Conservation (phyloP, 2,797 vertebrate genomes). For the Varecia variegata region DNA sequence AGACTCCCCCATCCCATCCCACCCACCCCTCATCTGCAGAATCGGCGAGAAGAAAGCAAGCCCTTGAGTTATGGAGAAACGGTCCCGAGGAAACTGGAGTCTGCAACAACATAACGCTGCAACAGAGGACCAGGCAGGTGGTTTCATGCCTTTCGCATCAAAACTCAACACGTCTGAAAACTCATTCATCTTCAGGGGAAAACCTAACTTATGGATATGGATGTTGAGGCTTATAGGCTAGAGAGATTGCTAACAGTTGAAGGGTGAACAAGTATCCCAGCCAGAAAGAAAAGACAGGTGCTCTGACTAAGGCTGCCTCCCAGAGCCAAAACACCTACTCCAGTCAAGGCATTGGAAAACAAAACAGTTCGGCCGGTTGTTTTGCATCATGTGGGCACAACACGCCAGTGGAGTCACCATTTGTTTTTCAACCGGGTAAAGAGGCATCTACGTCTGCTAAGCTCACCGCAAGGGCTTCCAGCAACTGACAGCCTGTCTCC, state of each 20-base stretch:
- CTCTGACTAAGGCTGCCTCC: neutral
- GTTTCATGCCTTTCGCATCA: neutral
- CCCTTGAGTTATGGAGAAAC: neutral
- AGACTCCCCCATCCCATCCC: neutral
- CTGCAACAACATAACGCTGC: neutral
- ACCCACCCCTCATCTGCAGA: neutral
- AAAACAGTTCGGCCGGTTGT: neutral
- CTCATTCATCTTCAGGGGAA: neutral
- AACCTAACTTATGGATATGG: neutral
- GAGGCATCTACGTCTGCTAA: neutral
- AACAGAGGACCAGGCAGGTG: neutral
- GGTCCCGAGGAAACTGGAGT: neutral
- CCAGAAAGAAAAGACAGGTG: neutral
- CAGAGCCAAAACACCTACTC: neutral
- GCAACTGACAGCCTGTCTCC: neutral
- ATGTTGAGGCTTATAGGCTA: neutral
- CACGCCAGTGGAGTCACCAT: neutral
- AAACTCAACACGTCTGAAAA: neutral
- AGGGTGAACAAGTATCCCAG: neutral
- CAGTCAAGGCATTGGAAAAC: neutral
- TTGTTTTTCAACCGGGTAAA: neutral
- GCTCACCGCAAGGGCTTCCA: neutral
- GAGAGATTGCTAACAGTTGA: neutral
- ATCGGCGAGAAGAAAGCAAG: neutral
- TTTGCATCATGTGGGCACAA: neutral